Percentiles rank a stretch among this genome's conserved stretches.
These are phyloP conservation scores for Drosophila seguyi DNA, from an alignment of 1,140 invertebrate genomes.

Conservation along the genomic window DNA sequence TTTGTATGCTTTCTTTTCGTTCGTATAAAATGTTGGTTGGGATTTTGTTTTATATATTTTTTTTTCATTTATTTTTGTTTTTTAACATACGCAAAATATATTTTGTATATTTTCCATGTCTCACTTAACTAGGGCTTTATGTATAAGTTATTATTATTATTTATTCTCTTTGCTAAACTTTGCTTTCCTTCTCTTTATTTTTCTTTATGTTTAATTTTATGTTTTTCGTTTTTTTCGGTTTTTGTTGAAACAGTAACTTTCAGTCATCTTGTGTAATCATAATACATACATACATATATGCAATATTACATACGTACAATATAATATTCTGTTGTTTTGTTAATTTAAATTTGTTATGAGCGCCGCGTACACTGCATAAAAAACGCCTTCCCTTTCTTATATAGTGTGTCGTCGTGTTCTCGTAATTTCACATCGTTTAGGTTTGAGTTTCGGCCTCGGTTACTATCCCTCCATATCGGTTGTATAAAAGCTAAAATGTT, in stretches of 20 bases:
- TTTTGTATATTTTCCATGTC: constrained; percentile 70
- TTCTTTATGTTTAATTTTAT: constrained; percentile 13
- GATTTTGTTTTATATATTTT: constrained; percentile 43
- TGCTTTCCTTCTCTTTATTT: constrained; percentile 34
- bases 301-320: constrained; percentile 69
- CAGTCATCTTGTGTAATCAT: constrained; percentile 81
- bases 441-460: constrained; percentile 33
- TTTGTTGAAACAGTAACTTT: constrained; percentile 81
- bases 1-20: constrained; percentile 39
- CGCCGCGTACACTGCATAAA: constrained; percentile 75
- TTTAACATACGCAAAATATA: constrained; percentile 80
- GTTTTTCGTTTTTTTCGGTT: constrained; percentile 37
- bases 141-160: constrained; percentile 61
- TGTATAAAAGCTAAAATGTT: constrained; percentile 79
- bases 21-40: constrained; percentile 70
- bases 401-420: constrained; percentile 79
- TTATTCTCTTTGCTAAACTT: constrained; percentile 69
- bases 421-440: constrained; percentile 32
- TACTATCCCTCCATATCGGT: constrained; percentile 49
- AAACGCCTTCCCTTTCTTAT: constrained; percentile 74
- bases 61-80: constrained; percentile 48
- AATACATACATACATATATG: constrained; percentile 80
- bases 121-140: constrained; percentile 61
- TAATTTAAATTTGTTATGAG: constrained; percentile 66
- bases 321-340: constrained; percentile 60